Evolutionary conservation across 23 tunicate species (phyloP), one percentile per base, ranked within the genome.

Genomic region (Diplosoma virens): DNA sequence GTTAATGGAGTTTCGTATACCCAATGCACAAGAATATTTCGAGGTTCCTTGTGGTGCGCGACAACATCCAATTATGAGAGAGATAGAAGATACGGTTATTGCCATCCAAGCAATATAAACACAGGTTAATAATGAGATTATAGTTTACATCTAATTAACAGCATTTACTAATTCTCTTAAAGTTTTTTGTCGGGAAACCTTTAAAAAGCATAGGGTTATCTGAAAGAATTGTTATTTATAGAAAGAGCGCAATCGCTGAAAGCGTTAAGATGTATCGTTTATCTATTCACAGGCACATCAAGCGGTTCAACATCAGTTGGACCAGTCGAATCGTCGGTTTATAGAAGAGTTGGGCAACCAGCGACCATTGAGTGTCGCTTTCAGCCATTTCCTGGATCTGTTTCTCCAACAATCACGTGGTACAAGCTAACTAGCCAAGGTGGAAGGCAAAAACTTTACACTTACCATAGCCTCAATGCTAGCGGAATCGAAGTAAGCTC

Each of bases 61-160:
- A 88, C 95, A 1, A 88, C 95, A 1, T 20, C 71, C 46, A 82
- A 82, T 66, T 88, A 88, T 37, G 84, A 82, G 1, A 41, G 36
- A 30, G 88, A 88, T 46, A 32, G 33, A 46, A 32, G 80, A 59
- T 88, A 32, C 32, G 95, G 95, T 1, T 88, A 25, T 55, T 88
- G 95, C 32, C 59, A 21, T 16, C 72, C 66, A 75, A 52, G 28
- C 9, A 41, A 14, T 41, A n/a, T n/a, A n/a, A 41, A 41, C 50
- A 41, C 50, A 41, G 50, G 50, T 41, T 7, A 14, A 14, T 41
- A 41, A 9, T 41, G 14, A 9, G 14, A 7, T 14, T 9, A 14
- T 41, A 41, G 50, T n/a, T n/a, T n/a, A n/a, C n/a, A n/a, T n/a
- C n/a, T n/a, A n/a, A n/a, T n/a, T n/a, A n/a, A n/a, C n/a, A n/a